Conservation (phyloP, 2,113 vertebrate species). For the Panthera uncia region DNA sequence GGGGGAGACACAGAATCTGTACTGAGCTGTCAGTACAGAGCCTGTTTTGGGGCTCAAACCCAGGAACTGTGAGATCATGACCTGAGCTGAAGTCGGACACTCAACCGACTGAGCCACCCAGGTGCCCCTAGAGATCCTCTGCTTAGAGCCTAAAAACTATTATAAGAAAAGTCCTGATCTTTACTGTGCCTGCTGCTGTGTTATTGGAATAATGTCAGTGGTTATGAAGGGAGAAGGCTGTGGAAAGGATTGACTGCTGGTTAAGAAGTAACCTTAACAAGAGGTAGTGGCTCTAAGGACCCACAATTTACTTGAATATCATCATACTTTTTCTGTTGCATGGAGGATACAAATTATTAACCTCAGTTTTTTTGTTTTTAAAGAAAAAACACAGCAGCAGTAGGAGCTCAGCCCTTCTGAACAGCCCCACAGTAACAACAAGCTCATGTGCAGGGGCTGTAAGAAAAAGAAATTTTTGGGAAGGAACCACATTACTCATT, state of each 20-base stretch:
- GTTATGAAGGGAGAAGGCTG: background rate
- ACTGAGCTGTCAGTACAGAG: too few species aligned
- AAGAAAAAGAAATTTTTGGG: slow-evolving; percentile 86
- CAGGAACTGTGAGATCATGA: too few species aligned
- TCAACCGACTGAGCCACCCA: too few species aligned
- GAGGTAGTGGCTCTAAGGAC: background rate
- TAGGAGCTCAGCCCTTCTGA: slow-evolving; percentile 79
- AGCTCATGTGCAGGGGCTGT: slow-evolving; percentile 83
- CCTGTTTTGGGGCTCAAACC: too few species aligned
- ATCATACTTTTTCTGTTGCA: slow-evolving; percentile 48
- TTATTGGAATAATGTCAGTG: background rate
- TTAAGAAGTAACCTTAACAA: slow-evolving; percentile 50
- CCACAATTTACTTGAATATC: slow-evolving; percentile 50
- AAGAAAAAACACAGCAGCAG: slow-evolving; percentile 85
- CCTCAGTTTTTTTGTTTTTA: slow-evolving; percentile 70
- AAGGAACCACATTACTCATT: slow-evolving; percentile 73
- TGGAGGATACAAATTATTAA: slow-evolving; percentile 67
- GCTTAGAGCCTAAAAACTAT: background rate
- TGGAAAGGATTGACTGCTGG: slow-evolving; percentile 16
- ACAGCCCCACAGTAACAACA: slow-evolving; percentile 83
- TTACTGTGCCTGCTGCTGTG: background rate
- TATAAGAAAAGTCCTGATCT: slow-evolving; percentile 34
- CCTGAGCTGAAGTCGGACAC: too few species aligned
- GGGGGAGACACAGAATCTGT: too few species aligned
- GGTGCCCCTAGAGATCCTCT: background rate